Base-by-base conservation (phyloP, 2,797 vertebrate genomes). In the Premnoplex brunnescens region DNA sequence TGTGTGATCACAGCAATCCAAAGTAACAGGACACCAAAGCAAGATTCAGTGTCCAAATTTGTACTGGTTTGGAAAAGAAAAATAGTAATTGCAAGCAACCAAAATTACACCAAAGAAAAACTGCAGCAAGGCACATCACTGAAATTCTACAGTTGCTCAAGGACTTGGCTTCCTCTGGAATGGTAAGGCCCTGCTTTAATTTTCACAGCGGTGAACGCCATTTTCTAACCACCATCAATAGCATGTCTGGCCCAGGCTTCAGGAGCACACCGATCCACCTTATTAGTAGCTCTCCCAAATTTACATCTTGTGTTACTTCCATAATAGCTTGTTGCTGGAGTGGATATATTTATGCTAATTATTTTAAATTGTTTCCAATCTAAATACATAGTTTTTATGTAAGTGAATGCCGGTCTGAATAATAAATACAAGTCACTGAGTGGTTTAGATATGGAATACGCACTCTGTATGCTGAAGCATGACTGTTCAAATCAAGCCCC, bases 101-200 rank as follows among this genome's bases (percentile, higher is more conserved):
- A 91, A 96, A 94, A 95, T 82, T 88, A 93, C 39, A 20, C 32
- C 74, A 79, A 66, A 68, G 87, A 93, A 95, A 96, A 97, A 93
- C 20, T 81, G 84, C 46, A 96, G 91, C 37, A 67, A 89, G 90
- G 69, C 84, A 94, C 16, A 15, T 82, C 86, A 93, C 4, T 95
- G 95, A 96, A 96, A 95, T 91, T 54, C 85, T 63, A 51, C 68
- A 80, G 72, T n/a, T 96, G 84, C 91, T 96, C 79, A 51, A 76
- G 80, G 94, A 84, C 41, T 92, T 96, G 88, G 67, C n/a, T 93
- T 85, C 95, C 80, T 93, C 92, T 80, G 85, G 19, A 93, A 95
- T 27, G 84, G 89, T 77, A 94, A 94, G 85, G 36, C 30, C 21
- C 32, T 30, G 19, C 2, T 91, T 81, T 41, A 66, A 63, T 36